Evolutionary conservation across 2,797 vertebrate genomes (phyloP), one percentile per base, ranked within the genome.

Genomic region (Antrozous pallidus): DNA sequence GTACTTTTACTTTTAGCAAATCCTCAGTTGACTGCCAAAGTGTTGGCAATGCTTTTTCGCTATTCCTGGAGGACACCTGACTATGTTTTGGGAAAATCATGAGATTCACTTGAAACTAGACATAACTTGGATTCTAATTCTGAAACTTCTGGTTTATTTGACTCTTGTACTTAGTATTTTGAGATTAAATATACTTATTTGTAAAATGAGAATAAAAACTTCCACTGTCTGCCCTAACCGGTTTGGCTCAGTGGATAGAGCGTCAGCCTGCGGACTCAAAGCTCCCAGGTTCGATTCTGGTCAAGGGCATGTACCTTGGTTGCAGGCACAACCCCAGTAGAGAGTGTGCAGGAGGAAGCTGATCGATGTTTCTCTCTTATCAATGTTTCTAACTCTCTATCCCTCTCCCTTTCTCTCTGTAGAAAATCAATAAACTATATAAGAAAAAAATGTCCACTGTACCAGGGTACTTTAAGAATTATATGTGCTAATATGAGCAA

Each of bases 41-140:
- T 51, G 2, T n/a, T 56, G 12, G 31, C 28, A 42, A 67, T 40
- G 36, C 51, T 82, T 71, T 56, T n/a, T 90, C 79, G 67, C 17
- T 31, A 5, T 36, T 94, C 14, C 63, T 20, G 2, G 90, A 89
- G 47, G 54, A 65, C 26, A 67, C 8, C 26, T 38, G 82, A 10
- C 20, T 78, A 40, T 63, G 24, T 95, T 92, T 75, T 3, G 24
- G 36, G 51, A 61, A 49, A 83, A 51, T 51, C 1, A 3, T 78
- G 54, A 92, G 65, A 87, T 86, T 87, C 33, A 5, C 54, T 74
- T 56, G n/a, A 88, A 94, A 79, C 28, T 38, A 85, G 79, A 65
- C 6, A n/a, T 56, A 63, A 73, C 10, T 49, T 92, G 9, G 20
- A 8, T 71, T 91, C 8, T 40, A 84, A 78, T 88, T 87, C 54